These are phyloP conservation scores for Condylura cristata DNA, from an alignment of 2,113 vertebrate genomes.

Conservation along the genomic window DNA sequence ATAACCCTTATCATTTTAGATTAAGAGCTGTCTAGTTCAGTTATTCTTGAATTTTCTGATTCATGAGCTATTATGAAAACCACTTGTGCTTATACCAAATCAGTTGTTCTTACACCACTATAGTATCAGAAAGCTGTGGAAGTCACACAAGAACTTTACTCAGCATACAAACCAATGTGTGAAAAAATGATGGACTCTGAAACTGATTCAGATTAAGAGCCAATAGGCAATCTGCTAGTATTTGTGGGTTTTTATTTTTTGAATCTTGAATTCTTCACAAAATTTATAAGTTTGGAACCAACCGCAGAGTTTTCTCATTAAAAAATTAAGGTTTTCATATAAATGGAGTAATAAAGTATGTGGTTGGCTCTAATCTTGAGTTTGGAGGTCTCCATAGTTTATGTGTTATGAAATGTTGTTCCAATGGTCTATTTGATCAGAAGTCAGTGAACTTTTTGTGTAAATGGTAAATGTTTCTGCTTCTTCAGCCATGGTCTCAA, in stretches of 20 bases:
- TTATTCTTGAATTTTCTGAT: conserved; percentile 24
- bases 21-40: not conserved
- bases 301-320: not conserved
- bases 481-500: not conserved
- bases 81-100: not conserved
- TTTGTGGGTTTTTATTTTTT: not conserved
- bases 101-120: not conserved
- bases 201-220: not conserved
- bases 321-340: not conserved
- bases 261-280: not conserved
- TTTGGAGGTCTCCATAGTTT: not conserved
- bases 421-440: not conserved
- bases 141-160: not conserved
- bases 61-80: not conserved
- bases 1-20: not conserved
- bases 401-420: not conserved
- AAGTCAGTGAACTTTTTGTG: not conserved
- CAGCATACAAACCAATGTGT: not conserved
- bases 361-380: not conserved
- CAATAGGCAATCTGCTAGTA: not conserved
- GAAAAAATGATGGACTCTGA: not conserved
- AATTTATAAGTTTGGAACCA: not conserved
- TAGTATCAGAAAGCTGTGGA: not conserved
- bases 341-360: not conserved
- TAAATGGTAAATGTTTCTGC: not conserved